Conservation (phyloP, 2,888 invertebrate species). For the Ditylenchus weischeri region DNA sequence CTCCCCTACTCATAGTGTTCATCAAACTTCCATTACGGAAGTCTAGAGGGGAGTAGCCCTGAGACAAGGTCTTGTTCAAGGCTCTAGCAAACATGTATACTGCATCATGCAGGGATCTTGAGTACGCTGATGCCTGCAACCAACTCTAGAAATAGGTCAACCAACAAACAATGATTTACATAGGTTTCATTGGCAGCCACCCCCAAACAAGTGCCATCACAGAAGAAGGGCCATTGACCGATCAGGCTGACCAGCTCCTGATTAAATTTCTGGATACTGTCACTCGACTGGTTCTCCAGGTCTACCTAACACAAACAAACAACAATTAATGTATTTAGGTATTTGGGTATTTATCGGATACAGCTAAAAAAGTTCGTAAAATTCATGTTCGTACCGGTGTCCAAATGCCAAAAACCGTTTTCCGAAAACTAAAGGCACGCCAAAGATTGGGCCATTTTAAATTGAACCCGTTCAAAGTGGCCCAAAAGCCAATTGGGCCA, state of each 20-base stretch:
- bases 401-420: too few relatives aligned
- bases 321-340: too few relatives aligned
- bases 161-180: background rate
- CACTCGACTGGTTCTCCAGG: conserved; percentile 25
- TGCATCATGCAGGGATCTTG: conserved; percentile 30
- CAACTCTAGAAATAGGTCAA: too few relatives aligned
- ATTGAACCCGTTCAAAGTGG: too few relatives aligned
- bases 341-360: too few relatives aligned
- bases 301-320: conserved; percentile 19
- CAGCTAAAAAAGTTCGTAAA: too few relatives aligned
- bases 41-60: conserved; percentile 12
- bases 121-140: conserved; percentile 29
- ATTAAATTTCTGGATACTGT: conserved; percentile 25
- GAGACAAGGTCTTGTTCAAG: conserved; percentile 28
- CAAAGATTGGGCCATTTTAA: too few relatives aligned
- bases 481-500: too few relatives aligned
- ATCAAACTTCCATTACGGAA: conserved; percentile 17
- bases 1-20: conserved; percentile 5
- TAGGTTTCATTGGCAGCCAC: conserved; percentile 12
- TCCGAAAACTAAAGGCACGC: too few relatives aligned
- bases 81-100: conserved; percentile 34
- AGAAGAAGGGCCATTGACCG: conserved; percentile 30
- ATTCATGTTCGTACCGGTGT: too few relatives aligned
- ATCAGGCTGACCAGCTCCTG: conserved; percentile 20
- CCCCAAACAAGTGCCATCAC: conserved; percentile 31